Base-by-base conservation (phyloP, 1,140 invertebrate genomes). In the Hyles euphorbiae region DNA sequence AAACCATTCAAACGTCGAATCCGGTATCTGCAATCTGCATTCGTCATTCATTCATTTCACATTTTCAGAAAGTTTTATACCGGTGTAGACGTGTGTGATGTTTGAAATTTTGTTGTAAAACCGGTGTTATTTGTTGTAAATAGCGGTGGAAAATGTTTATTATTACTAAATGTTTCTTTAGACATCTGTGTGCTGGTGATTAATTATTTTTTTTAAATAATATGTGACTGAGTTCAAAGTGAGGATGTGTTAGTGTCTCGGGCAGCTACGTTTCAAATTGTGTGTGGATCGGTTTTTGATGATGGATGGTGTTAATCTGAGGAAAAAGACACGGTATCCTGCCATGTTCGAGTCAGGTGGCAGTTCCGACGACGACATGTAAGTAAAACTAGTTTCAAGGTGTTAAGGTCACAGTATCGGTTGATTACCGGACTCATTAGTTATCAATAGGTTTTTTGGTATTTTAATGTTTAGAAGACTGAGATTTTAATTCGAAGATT, bases 231-330 rank as follows among this genome's bases (percentile, higher is more conserved):
- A 48, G 8, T 12, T n/a, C 10, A 22, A 5, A 40, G 32, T 48
- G n/a, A 52, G 32, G 44, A 53, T 53, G 54, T 61, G n/a, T 10
- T 49, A 12, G 46, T 63, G 52, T 12, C 43, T 48, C 46, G 47
- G 40, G 46, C 32, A 59, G 12, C 34, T 58, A n/a, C 46, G 46
- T 48, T n/a, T 53, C 34, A 46, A 7, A 44, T 40, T 43, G 52
- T 60, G 53, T 47, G 33, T 33, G 50, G 36, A 5, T 48, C n/a
- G 5, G 40, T 51, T 51, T 52, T 49, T 47, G 1, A 58, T 50
- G 72, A 83, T 83, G 81, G 72, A 74, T 63, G 70, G 75, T 12
- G 73, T 75, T 45, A 82, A 85, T 52, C 85, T 82, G 83, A 87
- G 84, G 70, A 76, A 70, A 33, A 74, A 70, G 36, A 64, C 84